Conservation (phyloP, 2,888 invertebrate species). For the Lithophane ornitopus region DNA sequence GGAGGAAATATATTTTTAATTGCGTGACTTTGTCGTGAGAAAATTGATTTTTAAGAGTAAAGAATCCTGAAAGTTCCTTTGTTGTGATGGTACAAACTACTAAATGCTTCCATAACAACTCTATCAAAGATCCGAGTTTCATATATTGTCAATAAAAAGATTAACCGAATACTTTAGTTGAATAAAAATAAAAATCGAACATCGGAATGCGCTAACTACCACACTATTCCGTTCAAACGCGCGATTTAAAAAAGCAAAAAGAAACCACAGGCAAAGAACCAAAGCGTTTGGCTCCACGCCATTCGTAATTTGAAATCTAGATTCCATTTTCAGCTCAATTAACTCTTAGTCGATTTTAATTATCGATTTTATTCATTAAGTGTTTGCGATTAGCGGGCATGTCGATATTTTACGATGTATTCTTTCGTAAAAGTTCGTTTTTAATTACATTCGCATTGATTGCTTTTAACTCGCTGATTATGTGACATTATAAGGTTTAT, state of each 20-base stretch:
- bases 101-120: conserved; percentile 1
- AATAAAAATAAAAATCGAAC: conserved; percentile 60
- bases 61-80: not conserved
- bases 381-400: conserved; percentile 88
- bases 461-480: conserved; percentile 82
- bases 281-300: conserved; percentile 63
- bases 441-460: conserved; percentile 84
- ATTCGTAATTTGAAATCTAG: conserved; percentile 75
- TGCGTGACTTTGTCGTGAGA: conserved; percentile 32
- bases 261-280: conserved; percentile 50
- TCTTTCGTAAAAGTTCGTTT: conserved; percentile 77
- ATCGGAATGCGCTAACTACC: conserved; percentile 67
- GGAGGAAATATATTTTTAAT: conserved; percentile 59
- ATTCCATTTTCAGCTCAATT: conserved; percentile 89
- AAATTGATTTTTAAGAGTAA: conserved; percentile 10
- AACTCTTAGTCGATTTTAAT: conserved; percentile 86
- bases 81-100: not conserved
- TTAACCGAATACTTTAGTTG: conserved; percentile 40
- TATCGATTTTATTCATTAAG: conserved; percentile 88
- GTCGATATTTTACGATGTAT: conserved; percentile 86
- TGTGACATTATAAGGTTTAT: conserved; percentile 76
- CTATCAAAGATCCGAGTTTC: conserved; percentile 8
- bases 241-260: conserved; percentile 31
- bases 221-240: conserved; percentile 54
- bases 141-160: conserved; percentile 36